Evolutionary conservation across 64 coral and sea anemone species (phyloP), one percentile per base, ranked within the genome.

Genomic region (Astreopora myriophthalma): DNA sequence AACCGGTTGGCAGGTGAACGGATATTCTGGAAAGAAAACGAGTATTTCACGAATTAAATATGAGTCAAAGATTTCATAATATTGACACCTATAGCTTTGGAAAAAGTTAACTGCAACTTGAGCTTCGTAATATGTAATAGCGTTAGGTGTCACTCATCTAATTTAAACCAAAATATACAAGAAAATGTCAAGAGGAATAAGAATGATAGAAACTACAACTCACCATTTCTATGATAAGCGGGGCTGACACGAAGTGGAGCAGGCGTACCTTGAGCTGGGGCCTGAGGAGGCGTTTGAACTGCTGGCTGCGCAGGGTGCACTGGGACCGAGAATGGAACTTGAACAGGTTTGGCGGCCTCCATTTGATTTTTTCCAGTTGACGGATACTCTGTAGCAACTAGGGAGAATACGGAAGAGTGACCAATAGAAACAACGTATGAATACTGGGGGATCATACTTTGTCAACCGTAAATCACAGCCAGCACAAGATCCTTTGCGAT

Each of bases 1-100:
- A 30, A 97, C 95, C 35, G 95, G 95, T 66, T 93, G 88, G 52
- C 95, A 97, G 17, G 55, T 86, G 72, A 94, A 97, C 22, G 91
- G 91, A 44, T 93, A 97, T 9, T 80, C 95, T 96, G 69, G 1
- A 23, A 76, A 34, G 3, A 27, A 69, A 90, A 26, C 29, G 5
- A 26, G 23, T 57, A 28, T 13, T 30, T 30, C 29, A 5, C 5
- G 1, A 33, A n/a, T 75, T 35, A 62, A 37, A 25, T 3, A 14
- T 16, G 19, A 8, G 42, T 37, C 10, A 27, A 40, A 27, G 7
- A 29, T 5, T 8, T 8, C 40, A 11, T 1, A 44, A 0, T 44
- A 6, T 44, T 44, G 40, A 6, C 6, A 44, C 6, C 11, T 2
- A 0, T 8, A 44, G 40, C 40, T 44, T 44, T 44, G 11, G 6